Conservation (phyloP, 37 sponge, comb jelly and placozoan species). For the Halichondria panicea region DNA sequence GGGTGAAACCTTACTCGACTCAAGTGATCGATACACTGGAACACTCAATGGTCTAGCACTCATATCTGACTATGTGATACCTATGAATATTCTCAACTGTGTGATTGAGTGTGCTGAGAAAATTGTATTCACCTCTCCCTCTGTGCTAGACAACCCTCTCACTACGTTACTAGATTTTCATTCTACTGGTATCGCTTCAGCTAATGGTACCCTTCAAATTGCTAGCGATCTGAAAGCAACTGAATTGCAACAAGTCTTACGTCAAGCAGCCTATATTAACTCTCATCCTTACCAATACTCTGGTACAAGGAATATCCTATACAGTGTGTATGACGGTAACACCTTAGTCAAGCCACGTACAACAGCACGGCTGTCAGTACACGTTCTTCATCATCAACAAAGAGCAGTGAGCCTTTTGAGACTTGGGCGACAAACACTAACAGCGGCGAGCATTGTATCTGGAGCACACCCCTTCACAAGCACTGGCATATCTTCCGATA, state of each 20-base stretch:
- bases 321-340: constrained; percentile 22
- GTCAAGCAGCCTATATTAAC: constrained; percentile 43
- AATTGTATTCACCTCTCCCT: not conserved
- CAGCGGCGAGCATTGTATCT: not conserved
- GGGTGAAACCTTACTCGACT: not conserved
- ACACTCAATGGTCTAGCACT: constrained; percentile 40
- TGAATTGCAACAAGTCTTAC: constrained; percentile 29
- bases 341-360: not conserved
- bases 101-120: constrained; percentile 38
- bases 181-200: constrained; percentile 9
- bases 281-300: constrained; percentile 43
- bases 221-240: constrained; percentile 1
- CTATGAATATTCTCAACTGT: constrained; percentile 26
- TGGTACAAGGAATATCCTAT: constrained; percentile 28
- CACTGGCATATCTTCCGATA: constrained; percentile 30
- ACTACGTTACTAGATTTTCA: not conserved
- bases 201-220: constrained; percentile 40
- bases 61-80: constrained; percentile 24
- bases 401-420: constrained; percentile 25
- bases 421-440: not conserved
- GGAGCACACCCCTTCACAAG: constrained; percentile 22
- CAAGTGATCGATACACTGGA: constrained; percentile 32
- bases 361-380: not conserved
- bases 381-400: constrained; percentile 36
- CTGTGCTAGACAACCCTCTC: not conserved